phyloP scores from a whole-genome alignment of 2,113 vertebrate genomes.

The Albula glossodonta region DNA sequence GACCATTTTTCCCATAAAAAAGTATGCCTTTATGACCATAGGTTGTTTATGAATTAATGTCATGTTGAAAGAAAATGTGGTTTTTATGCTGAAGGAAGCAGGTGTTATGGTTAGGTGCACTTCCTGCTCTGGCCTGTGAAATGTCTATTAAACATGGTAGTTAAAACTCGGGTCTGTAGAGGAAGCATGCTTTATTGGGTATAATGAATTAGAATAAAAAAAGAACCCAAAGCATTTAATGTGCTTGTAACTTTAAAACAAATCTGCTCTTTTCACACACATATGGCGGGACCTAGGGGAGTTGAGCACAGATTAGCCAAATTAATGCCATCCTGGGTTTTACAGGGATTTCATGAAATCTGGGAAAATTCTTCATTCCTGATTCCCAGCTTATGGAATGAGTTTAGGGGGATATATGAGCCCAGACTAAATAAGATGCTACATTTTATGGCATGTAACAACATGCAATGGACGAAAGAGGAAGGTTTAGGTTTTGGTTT shows the following conservation, averaged over 20 bases:
- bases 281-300: not conserved
- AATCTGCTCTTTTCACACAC: not conserved
- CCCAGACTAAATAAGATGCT: not conserved
- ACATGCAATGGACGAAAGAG: no score
- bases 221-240: not conserved
- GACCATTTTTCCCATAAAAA: no score
- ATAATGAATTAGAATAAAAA: not conserved
- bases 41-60: not conserved
- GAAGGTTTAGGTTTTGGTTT: no score
- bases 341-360: no score
- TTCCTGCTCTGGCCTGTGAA: conserved; percentile 11
- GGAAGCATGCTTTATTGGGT: not conserved
- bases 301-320: not conserved
- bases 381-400: not conserved
- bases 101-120: not conserved
- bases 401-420: not conserved
- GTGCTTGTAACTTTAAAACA: not conserved
- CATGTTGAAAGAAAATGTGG: not conserved
- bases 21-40: not conserved
- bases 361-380: not conserved
- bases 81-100: not conserved
- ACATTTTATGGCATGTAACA: no score
- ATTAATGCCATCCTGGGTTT: not conserved
- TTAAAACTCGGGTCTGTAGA: conserved; percentile 8
- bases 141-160: not conserved